Base-by-base conservation (phyloP, 2,113 vertebrate species). In the Dipodomys spectabilis region DNA sequence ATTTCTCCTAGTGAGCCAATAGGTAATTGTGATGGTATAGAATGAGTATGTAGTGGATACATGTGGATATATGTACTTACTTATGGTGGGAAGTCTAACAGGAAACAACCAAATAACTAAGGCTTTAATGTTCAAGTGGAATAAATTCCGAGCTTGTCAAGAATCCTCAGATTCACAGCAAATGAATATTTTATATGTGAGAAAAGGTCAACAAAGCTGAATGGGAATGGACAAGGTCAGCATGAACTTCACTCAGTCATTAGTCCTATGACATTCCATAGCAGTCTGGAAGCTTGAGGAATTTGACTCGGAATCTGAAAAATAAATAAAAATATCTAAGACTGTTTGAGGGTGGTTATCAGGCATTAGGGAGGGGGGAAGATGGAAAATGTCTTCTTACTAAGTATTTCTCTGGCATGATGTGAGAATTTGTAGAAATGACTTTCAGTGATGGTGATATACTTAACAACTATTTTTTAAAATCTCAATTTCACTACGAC, bases 141-240 rank as follows among this genome's bases (percentile, higher is more conserved):
- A 25, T 82, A 71, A 88, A 93, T 72, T 86, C 6, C 69, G 78
- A 91, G 49, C 5, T 35, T 75, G 86, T 64, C 68, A 81, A 78
- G 10, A 22, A 35, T 89, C 45, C 10, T 28, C 11, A 39, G 23
- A 57, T 44, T 91, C 25, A 30, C 20, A 57, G 3, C 49, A 23
- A 88, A 35, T 82, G 13, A 78, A 2, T 62, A 25, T 45, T 23
- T 57, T 25, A 27, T 9, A 9, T 10, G 8, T 18, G 25, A 88
- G 39, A 78, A 88, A 4, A 25, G 3, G 32, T 74, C 62, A 91
- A 71, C 6, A 69, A 60, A 80, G 30, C 32, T 72, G 5, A 92
- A 30, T 23, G 35, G 20, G 90, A 77, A 60, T 81, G 25, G 23
- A 30, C 11, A 7, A 4, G 0, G 1, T 79, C 30, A 82, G 27